Base-by-base conservation (phyloP, 2,888 invertebrate species). In the Pandemis cinnamomeana region DNA sequence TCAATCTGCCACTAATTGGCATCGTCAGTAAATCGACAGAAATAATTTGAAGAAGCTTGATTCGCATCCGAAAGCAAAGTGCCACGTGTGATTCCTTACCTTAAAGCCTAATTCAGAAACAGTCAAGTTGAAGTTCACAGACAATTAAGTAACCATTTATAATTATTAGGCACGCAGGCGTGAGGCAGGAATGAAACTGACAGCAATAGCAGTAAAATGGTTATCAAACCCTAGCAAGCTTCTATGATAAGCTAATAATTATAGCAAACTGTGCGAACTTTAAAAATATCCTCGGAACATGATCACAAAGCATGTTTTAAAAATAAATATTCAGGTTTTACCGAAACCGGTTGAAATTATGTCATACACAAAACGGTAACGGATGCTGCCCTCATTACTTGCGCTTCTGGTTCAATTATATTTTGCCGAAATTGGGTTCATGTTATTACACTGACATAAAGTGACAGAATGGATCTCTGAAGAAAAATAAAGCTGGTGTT, bases 401-500 rank as follows among this genome's bases (percentile, higher is more conserved):
- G 58, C 5, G 58, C 27, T 58, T 58, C 58, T 46, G n/a, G 4
- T 20, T 63, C 7, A 62, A 44, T 62, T 51, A 20, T 13, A 70
- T 46, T 55, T 58, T 42, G 46, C 36, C 13, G 13, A 55, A 71
- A 55, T 63, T 10, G 48, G 20, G 15, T n/a, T n/a, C 36, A 20
- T 20, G 55, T 55, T 55, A 20, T 36, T 55, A 53, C 53, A 55
- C 44, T 68, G 10, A 64, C 44, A 53, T 58, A 70, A 61, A 70
- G 66, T 70, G 69, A 44, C 64, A 70, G 60, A 74, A 46, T 36
- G 53, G 73, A 81, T 80, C 79, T 82, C 79, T 81, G 75, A 77
- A 79, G 72, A 77, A 82, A 82, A 82, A 83, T 84, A 80, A 81
- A 77, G 20, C n/a, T 58, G 42, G 20, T 7, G 58, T 69, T 58